These are phyloP conservation scores for Chrysogorgia sp. DNA, from an alignment of 92 coral and sea anemone genomes.

Conservation along the genomic window DNA sequence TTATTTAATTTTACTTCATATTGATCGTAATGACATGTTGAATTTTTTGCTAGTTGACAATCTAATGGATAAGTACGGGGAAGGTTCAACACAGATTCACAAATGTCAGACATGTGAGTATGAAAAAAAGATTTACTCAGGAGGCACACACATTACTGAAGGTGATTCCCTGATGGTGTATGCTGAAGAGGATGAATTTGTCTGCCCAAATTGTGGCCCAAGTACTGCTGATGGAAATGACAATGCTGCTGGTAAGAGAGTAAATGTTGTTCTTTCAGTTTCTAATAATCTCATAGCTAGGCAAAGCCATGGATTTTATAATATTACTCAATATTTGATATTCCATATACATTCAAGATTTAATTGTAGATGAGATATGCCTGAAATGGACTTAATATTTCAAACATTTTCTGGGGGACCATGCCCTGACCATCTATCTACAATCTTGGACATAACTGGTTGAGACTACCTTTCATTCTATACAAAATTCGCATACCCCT, in stretches of 20 bases:
- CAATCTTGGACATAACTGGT: too few species aligned
- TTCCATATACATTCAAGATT: too few species aligned
- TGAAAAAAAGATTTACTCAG: not conserved
- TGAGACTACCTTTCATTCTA: too few species aligned
- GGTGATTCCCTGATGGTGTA: conserved; percentile 14
- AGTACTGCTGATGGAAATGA: conserved; percentile 5
- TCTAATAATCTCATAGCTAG: not conserved
- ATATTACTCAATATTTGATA: not conserved
- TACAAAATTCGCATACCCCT: too few species aligned
- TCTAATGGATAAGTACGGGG: conserved; percentile 7
- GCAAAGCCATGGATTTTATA: not conserved
- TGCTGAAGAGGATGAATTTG: conserved; percentile 14
- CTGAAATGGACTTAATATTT: too few species aligned
- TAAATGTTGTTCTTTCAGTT: not conserved
- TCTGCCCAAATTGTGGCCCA: conserved; percentile 11
- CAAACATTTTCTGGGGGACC: too few species aligned
- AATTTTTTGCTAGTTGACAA: conserved; percentile 18
- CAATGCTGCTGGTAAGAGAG: not conserved
- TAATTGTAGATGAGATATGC: too few species aligned
- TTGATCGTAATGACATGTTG: too few species aligned
- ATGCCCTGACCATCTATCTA: too few species aligned
- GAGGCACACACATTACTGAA: conserved; percentile 12
- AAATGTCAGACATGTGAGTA: conserved; percentile 23
- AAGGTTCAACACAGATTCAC: not conserved
- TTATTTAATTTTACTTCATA: too few species aligned